Evolutionary conservation across 2,113 vertebrate genomes (phyloP), one percentile per base, ranked within the genome.

Genomic region (Hyperopisus bebe): DNA sequence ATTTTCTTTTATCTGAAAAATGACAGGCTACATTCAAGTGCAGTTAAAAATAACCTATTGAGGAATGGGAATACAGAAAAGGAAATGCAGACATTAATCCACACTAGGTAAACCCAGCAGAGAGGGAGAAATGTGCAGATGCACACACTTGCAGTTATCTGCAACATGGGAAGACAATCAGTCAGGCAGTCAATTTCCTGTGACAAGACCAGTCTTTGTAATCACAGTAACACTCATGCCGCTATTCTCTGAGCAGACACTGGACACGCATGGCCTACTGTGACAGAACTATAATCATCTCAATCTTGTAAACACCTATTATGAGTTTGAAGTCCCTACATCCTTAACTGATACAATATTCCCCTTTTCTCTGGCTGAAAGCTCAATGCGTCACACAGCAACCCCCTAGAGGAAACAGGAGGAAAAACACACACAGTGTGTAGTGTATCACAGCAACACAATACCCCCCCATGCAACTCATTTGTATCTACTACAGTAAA

Each of bases 121-220:
- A 15, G 19, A 19, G 31, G n/a, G 21, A 13, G 21, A 55, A 46
- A 83, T 88, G 90, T 55, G 2, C 90, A 89, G 24, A 88, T 88
- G 90, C 5, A 4, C 91, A 89, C 92, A 82, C 62, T 46, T 93
- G 93, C 93, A 93, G 94, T 96, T 96, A 92, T 95, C 94, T 96
- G 96, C 96, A 93, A 96, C 95, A 95, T 95, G 96, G 94, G 92
- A 93, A 95, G 95, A 91, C 93, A 91, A 93, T 94, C 95, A 92
- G 90, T 94, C 94, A 94, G 92, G 90, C 92, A 95, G 95, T 97
- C 96, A 96, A 96, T 97, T 96, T 94, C 95, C 94, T 93, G 91
- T 94, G 95, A 96, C 96, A 96, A 95, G 94, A 94, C 91, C 91
- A 96, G 95, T 96, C 95, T 97, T 97, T 92, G 96, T 96, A 97